These are phyloP conservation scores for Mesorhabditis belari DNA, from an alignment of 2,888 invertebrate species.

Conservation along the genomic window DNA sequence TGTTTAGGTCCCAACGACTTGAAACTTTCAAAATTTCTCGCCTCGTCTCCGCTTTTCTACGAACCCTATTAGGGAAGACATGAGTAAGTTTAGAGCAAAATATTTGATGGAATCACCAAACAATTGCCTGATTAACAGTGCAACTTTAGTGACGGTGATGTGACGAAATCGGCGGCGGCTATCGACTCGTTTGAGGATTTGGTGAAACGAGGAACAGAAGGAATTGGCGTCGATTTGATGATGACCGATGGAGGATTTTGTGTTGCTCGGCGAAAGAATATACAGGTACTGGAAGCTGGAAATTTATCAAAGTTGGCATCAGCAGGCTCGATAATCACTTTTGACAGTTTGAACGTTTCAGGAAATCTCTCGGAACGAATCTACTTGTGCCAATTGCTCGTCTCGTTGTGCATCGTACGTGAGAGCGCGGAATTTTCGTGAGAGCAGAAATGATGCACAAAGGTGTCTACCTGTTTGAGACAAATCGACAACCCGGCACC, in stretches of 20 bases:
- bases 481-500: slow-evolving; percentile 57
- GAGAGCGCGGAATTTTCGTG: slow-evolving; percentile 81
- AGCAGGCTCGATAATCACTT: neutral
- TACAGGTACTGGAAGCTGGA: slow-evolving; percentile 69
- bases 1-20: slow-evolving; percentile 48
- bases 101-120: too few relatives aligned
- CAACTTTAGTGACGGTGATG: slow-evolving; percentile 73
- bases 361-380: slow-evolving; percentile 85
- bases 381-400: slow-evolving; percentile 85
- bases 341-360: neutral
- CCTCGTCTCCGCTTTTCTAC: slow-evolving; percentile 78
- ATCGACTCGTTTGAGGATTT: slow-evolving; percentile 70
- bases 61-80: slow-evolving; percentile 80
- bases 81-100: slow-evolving; percentile 55
- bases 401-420: slow-evolving; percentile 77
- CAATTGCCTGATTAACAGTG: too few relatives aligned
- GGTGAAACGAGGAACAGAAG: slow-evolving; percentile 58
- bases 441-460: slow-evolving; percentile 95
- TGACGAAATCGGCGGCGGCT: slow-evolving; percentile 80
- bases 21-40: slow-evolving; percentile 72
- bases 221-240: slow-evolving; percentile 81
- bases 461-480: slow-evolving; percentile 60
- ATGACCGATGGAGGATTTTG: slow-evolving; percentile 98
- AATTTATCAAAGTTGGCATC: neutral
- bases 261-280: slow-evolving; percentile 77